Evolutionary conservation across 2,888 invertebrate species (phyloP).

Genomic region (Chloroclystis v-ata): DNA sequence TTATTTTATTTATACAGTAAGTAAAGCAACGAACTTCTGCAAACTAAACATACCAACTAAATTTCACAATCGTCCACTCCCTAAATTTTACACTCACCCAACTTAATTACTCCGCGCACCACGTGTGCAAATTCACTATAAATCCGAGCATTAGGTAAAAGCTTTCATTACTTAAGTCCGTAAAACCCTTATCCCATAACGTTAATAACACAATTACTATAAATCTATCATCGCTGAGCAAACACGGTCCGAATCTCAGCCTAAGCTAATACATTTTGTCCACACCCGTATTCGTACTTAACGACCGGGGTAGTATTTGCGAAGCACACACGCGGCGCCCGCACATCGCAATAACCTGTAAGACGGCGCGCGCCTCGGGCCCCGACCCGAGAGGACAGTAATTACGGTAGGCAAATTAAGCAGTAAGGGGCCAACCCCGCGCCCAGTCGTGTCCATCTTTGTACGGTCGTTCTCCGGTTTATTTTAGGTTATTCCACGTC

Average conservation of each 20-base stretch:
- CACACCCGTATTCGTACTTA: conserved; percentile 78
- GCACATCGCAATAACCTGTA: conserved; percentile 74
- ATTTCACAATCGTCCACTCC: conserved; percentile 6
- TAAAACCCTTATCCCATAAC: conserved; percentile 78
- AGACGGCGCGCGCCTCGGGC: conserved; percentile 71
- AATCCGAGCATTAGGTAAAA: conserved; percentile 72
- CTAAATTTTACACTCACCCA: conserved; percentile 28
- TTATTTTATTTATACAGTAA: no score
- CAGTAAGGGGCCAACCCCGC: conserved; percentile 71
- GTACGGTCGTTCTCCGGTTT: conserved; percentile 55
- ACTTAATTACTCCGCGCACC: conserved; percentile 54
- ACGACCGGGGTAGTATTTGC: conserved; percentile 75
- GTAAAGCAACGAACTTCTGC: background rate
- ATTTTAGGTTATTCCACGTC: conserved; percentile 76
- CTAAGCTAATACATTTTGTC: conserved; percentile 79
- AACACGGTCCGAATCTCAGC: conserved; percentile 77
- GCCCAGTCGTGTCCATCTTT: conserved; percentile 38
- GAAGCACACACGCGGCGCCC: conserved; percentile 73
- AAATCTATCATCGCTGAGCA: conserved; percentile 77
- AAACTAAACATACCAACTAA: conserved; percentile 4
- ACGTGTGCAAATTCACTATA: conserved; percentile 70
- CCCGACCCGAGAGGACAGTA: conserved; percentile 77
- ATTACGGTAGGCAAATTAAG: conserved; percentile 80
- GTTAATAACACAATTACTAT: conserved; percentile 79
- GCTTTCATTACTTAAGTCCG: conserved; percentile 77